phyloP scores from a whole-genome alignment of 2,797 vertebrate genomes.

The Echiichthys vipera region DNA sequence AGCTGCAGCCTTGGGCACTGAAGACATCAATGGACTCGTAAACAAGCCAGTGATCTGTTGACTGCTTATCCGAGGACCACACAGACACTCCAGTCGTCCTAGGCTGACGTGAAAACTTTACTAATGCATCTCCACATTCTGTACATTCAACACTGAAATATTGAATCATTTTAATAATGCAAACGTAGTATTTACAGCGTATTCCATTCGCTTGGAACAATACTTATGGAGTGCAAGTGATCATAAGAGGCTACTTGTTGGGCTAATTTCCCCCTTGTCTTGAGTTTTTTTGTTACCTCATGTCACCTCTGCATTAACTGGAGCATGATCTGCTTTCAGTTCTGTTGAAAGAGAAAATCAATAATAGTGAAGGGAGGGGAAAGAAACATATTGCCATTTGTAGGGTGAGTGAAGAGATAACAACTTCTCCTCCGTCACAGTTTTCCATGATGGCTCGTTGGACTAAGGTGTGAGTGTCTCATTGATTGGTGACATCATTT shows the following conservation, averaged over 20 bases:
- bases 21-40: constrained; percentile 59
- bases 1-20: constrained; percentile 42
- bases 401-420: constrained; percentile 47
- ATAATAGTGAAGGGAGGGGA: constrained; percentile 54
- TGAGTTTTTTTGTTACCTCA: neutral
- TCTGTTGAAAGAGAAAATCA: constrained; percentile 62
- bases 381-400: constrained; percentile 39
- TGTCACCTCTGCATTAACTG: constrained; percentile 15
- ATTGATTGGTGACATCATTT: constrained; percentile 57
- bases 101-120: constrained; percentile 27
- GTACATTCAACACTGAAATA: neutral
- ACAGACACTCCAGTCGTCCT: constrained; percentile 42
- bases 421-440: constrained; percentile 42
- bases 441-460: constrained; percentile 48
- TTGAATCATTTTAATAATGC: no score
- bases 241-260: neutral
- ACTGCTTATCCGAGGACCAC: constrained; percentile 54
- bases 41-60: constrained; percentile 51
- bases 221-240: neutral
- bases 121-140: constrained; percentile 21
- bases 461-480: constrained; percentile 42
- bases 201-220: neutral
- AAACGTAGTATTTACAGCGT: neutral
- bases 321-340: constrained; percentile 38
- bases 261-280: neutral